Evolutionary conservation across 2,113 vertebrate species (phyloP), one percentile per base, ranked within the genome.

Genomic region (Machaerirhynchus nigripectus): DNA sequence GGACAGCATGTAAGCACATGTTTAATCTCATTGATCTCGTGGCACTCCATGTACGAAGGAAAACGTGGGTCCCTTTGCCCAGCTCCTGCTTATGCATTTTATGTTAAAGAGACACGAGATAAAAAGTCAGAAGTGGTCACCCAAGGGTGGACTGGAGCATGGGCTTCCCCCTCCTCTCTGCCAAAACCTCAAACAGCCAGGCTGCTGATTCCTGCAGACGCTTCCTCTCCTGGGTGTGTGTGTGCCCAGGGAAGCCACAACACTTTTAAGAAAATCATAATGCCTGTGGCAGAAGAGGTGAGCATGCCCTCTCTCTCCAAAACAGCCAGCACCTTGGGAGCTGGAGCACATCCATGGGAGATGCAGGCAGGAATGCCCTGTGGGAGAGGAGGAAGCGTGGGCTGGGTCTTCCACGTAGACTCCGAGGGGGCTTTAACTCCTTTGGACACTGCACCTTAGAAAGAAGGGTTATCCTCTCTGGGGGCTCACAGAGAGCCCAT

Each of bases 11-110:
- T 92, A 93, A 90, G 93, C 83, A 95, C 92, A 94, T 87, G 93
- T 84, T 95, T 94, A 93, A 96, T 93, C 94, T 90, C 84, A 95
- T 75, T 95, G 89, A 95, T 95, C 94, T 96, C 23, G 15, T 93
- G 94, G 77, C 37, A 46, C 64, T 89, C 84, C 64, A 23, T 15
- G 68, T 84, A 87, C 1, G 4, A 90, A 59, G 64, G 60, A 91
- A 78, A 93, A 84, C 8, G 6, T 5, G 15, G 28, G 80, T 96
- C 87, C 89, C 69, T 91, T 71, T 78, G 73, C 93, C 83, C 71
- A 52, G 27, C 1, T 20, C 64, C 60, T 75, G 13, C 30, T 73
- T 59, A 42, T 10, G 52, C 56, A 60, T 56, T 59, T 92, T 63
- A 28, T 28, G 13, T 81, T 59, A 60, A 77, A 63, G 64, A 56